Evolutionary conservation across 2,113 vertebrate species (phyloP), one percentile per base, ranked within the genome.

Genomic region (Sinocyclocheilus anophthalmus): DNA sequence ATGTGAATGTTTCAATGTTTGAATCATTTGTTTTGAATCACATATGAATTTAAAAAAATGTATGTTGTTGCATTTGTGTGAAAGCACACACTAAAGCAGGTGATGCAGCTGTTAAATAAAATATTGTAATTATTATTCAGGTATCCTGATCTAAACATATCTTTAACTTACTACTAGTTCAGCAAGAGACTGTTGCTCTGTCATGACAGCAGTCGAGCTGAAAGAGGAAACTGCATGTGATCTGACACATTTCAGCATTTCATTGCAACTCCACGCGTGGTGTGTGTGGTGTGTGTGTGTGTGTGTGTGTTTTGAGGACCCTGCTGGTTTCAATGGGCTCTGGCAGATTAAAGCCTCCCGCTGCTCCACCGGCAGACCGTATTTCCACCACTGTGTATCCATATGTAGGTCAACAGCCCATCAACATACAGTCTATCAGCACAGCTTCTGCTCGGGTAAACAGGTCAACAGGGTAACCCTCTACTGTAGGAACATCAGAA

Each of bases 391-490:
- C 37, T 72, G 69, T 0, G 37, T 20, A 37, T 72, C 69, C n/a
- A 26, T 76, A 76, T 76, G 72, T 76, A 76, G 72, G 72, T 76
- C 72, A 76, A 50, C 72, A 48, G 24, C 39, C 39, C 72, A 45
- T 76, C 39, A 76, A 42, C 12, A n/a, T 48, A 20, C 57, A n/a
- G 57, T 22, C 0, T 11, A 42, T 72, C 42, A 8, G 72, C 72
- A 50, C 72, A 76, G 72, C 72, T 4, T 48, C 22, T 50, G 22
- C 42, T 76, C 39, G n/a, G n/a, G n/a, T 76, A 50, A 76, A 76
- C 12, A 14, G 72, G 72, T 76, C 72, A 48, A 48, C 72, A 75
- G n/a, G 42, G 22, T 3, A 8, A 48, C 39, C 22, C 6, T 14
- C 3, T 24, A 76, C 39, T 26, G 42, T 48, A 26, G 0, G 3